Conservation (phyloP, 2,113 vertebrate genomes). For the Seriola aureovittata region DNA sequence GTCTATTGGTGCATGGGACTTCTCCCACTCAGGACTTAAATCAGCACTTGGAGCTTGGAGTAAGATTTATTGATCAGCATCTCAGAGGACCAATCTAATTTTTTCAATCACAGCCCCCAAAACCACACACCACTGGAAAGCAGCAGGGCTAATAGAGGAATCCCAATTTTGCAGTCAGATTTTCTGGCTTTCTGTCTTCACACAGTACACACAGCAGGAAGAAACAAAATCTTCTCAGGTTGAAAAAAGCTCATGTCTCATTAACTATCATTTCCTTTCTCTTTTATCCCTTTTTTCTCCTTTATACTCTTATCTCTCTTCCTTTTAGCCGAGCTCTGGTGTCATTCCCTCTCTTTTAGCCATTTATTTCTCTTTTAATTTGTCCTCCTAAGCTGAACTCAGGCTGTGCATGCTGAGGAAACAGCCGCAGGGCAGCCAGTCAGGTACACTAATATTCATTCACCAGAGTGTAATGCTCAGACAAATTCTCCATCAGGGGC, state of each 20-base stretch:
- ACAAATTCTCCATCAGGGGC: constrained; percentile 44
- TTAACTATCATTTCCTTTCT: background rate
- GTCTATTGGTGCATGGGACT: constrained; percentile 10
- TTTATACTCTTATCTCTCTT: constrained; percentile 1
- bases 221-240: constrained; percentile 25
- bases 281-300: background rate
- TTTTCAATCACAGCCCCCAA: constrained; percentile 31
- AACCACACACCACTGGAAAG: background rate
- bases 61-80: constrained; percentile 60
- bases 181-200: constrained; percentile 17
- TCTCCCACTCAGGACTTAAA: constrained; percentile 29
- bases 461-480: constrained; percentile 12
- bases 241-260: background rate
- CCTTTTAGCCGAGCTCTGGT: background rate
- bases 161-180: constrained; percentile 10
- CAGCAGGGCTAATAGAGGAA: constrained; percentile 1
- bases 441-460: constrained; percentile 59
- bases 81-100: constrained; percentile 41
- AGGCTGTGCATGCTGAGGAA: constrained; percentile 16
- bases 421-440: constrained; percentile 47
- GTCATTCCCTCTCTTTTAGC: background rate
- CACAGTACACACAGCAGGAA: constrained; percentile 23
- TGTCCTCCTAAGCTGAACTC: constrained; percentile 28
- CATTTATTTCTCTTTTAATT: constrained; percentile 49
- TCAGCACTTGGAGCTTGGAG: constrained; percentile 10